Percentiles rank a stretch among this genome's conserved stretches.
phyloP scores from a whole-genome alignment of 2,113 vertebrate species.

The Halcyon senegalensis region DNA sequence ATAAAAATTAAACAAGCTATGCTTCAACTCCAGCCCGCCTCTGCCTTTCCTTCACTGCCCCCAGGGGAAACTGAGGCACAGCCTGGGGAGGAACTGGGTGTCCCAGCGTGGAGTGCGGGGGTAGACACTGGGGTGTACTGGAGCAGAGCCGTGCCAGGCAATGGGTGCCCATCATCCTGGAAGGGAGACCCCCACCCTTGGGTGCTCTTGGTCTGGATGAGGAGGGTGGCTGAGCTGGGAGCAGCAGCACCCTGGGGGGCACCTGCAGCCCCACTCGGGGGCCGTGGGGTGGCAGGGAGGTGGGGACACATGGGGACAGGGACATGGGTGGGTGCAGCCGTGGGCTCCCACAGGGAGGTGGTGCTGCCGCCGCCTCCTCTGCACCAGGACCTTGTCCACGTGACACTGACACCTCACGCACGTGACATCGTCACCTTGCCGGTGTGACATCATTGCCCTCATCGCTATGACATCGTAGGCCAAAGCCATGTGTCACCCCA shows the following conservation, averaged over 20 bases:
- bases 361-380: neutral
- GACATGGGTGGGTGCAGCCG: neutral
- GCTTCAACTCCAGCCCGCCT: slow-evolving; percentile 77
- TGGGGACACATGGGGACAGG: neutral
- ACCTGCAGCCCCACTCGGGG: neutral
- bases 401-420: neutral
- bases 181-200: neutral
- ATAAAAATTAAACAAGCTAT: slow-evolving; percentile 93
- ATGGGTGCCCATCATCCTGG: neutral
- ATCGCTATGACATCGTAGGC: fast-evolving
- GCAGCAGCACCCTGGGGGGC: neutral
- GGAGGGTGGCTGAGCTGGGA: neutral
- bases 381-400: fast-evolving
- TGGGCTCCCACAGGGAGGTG: neutral
- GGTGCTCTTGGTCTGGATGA: neutral
- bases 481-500: neutral
- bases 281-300: neutral
- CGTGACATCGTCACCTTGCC: fast-evolving
- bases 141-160: neutral
- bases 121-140: neutral
- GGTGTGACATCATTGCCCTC: fast-evolving
- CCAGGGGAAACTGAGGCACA: neutral
- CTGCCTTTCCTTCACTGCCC: slow-evolving; percentile 8
- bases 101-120: no score
- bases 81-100: neutral